Evolutionary conservation across 2,113 vertebrate genomes (phyloP).

Genomic region (Oenanthe melanoleuca): DNA sequence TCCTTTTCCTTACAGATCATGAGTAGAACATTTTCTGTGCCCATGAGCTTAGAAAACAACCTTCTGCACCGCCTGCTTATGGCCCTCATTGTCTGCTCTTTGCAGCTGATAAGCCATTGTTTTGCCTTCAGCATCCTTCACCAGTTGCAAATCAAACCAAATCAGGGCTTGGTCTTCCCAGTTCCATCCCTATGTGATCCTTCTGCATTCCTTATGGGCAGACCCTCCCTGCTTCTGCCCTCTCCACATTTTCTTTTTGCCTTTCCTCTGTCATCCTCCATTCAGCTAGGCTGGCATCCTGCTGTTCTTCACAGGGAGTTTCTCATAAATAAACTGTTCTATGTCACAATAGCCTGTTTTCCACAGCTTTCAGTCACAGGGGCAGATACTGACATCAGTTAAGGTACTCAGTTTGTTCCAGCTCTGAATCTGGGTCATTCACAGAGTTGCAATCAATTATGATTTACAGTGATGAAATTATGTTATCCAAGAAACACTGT

Average conservation of each 20-base stretch:
- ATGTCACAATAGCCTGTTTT: slow-evolving; percentile 6
- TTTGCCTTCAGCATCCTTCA: background rate
- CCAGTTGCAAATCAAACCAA: background rate
- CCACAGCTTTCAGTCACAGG: background rate
- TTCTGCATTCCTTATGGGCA: background rate
- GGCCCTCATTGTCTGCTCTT: background rate
- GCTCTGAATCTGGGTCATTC: background rate
- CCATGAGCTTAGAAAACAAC: background rate
- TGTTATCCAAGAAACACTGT: background rate
- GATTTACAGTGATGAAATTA: background rate
- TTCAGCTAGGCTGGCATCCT: background rate
- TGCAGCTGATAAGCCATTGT: background rate
- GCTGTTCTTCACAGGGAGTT: background rate
- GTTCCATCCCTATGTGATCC: background rate
- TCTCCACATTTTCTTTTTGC: background rate
- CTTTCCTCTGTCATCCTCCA: background rate
- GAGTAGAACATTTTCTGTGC: background rate
- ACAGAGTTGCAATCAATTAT: background rate
- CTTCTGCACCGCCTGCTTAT: too few relatives aligned
- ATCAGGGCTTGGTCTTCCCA: background rate
- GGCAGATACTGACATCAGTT: background rate
- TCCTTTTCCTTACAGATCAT: background rate
- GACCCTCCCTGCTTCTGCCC: background rate
- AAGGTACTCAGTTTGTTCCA: background rate
- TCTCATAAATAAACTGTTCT: slow-evolving; percentile 4